Base-by-base conservation (phyloP, 2,888 invertebrate genomes). In the Ornithoptera alexandrae region DNA sequence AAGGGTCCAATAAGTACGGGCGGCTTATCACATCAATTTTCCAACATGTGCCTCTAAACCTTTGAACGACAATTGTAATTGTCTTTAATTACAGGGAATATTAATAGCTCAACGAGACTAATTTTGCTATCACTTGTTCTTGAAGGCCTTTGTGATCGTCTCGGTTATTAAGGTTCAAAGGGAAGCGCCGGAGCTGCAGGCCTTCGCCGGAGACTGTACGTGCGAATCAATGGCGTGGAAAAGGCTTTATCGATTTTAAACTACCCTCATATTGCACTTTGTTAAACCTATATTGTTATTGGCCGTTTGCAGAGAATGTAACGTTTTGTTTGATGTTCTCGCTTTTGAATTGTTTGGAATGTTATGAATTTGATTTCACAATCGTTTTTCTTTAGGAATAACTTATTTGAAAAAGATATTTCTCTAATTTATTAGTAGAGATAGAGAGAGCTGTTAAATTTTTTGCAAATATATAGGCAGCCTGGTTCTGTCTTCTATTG, bases 171-270 rank as follows among this genome's bases (percentile, higher is more conserved):
- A 81, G 81, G 79, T 81, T 84, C 87, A 86, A 88, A 88, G 87
- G 80, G 76, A 78, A 71, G 74, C 69, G 76, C 72, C 76, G 79
- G 76, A 79, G 79, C 77, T 77, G 65, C 63, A 68, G 67, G 68
- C 67, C 61, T 61, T 30, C 66, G 65, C 39, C 67, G 53, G 69
- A 62, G 57, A 73, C 70, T 75, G 79, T 82, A 83, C 79, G 79
- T 82, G 79, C 78, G 77, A 84, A 81, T 82, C 84, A 83, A 87
- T 86, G 86, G 84, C 72, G 83, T 76, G 81, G 84, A 85, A 85
- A 85, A 81, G 72, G 78, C 83, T 84, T 81, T 85, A 86, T 86
- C 83, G 85, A 87, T 86, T 84, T 81, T 78, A 83, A 84, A 84
- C 81, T 82, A 84, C 83, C 72, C 71, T 71, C 67, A 68, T 70